Conservation (phyloP, 2,888 invertebrate genomes). For the Yponomeuta plumbellus region DNA sequence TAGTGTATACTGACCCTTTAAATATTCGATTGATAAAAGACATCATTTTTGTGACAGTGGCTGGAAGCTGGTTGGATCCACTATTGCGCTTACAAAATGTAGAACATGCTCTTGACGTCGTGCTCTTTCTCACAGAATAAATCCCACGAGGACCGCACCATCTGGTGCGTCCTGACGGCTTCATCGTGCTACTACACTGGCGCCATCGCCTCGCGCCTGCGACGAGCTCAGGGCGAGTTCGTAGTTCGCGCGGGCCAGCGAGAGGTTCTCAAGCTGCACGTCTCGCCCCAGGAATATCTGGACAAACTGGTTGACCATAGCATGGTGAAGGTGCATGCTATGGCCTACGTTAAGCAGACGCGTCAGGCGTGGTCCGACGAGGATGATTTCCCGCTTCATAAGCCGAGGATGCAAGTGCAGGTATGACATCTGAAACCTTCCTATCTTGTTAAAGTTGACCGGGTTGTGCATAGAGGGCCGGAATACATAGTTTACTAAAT, state of each 20-base stretch:
- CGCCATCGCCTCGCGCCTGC: constrained; percentile 78
- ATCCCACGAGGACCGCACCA: constrained; percentile 78
- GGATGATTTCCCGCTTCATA: constrained; percentile 82
- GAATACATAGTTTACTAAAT: too few relatives aligned
- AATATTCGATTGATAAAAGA: too few relatives aligned
- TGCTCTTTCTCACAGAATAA: constrained; percentile 63
- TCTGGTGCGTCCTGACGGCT: constrained; percentile 79
- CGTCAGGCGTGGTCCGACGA: constrained; percentile 85
- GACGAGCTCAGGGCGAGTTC: constrained; percentile 78
- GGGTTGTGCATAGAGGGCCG: too few relatives aligned
- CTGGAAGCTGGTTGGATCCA: too few relatives aligned
- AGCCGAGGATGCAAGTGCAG: constrained; percentile 81
- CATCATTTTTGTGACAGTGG: too few relatives aligned
- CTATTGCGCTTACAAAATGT: too few relatives aligned
- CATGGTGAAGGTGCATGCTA: constrained; percentile 83
- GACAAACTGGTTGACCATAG: constrained; percentile 82
- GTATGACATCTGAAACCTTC: constrained; percentile 40
- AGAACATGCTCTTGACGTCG: neutral
- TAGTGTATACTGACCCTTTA: too few relatives aligned
- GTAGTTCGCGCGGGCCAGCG: constrained; percentile 78
- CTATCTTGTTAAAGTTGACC: too few relatives aligned
- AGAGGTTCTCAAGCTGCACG: constrained; percentile 78
- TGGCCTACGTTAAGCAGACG: constrained; percentile 83
- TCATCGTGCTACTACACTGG: constrained; percentile 83
- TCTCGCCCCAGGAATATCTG: constrained; percentile 81